Percentiles rank a stretch among this genome's conserved stretches.
Evolutionary conservation across 2,113 vertebrate genomes (phyloP).

Genomic region (Percina caprodes): DNA sequence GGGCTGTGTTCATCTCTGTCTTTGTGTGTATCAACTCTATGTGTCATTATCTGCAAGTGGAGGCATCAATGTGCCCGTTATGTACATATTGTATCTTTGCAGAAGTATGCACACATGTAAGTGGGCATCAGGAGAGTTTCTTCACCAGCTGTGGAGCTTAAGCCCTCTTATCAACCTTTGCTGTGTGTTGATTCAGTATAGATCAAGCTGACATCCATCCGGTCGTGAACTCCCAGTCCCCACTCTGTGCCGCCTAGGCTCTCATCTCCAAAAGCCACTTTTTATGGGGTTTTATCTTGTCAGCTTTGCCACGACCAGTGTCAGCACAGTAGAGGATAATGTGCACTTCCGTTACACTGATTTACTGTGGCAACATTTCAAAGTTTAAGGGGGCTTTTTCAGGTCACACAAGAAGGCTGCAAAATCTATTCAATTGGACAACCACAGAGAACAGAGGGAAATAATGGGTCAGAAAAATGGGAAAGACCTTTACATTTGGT

Average conservation of each 20-base stretch:
- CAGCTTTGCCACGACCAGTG: conserved; percentile 40
- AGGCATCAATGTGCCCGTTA: neutral
- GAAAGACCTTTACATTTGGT: conserved; percentile 3
- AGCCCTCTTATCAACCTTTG: conserved; percentile 56
- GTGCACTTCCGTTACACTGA: conserved; percentile 31
- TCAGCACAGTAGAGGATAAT: conserved; percentile 43
- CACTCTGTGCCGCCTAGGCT: conserved; percentile 16
- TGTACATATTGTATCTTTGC: conserved; percentile 5
- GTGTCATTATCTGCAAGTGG: conserved; percentile 23
- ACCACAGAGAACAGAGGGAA: neutral
- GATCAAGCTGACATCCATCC: conserved; percentile 63
- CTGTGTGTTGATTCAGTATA: conserved; percentile 47
- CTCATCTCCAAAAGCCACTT: conserved; percentile 37
- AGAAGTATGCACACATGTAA: conserved; percentile 31
- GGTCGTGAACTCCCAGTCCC: conserved; percentile 43
- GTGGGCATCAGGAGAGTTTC: conserved; percentile 44
- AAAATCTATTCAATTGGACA: conserved; percentile 7
- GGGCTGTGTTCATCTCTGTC: conserved; percentile 8
- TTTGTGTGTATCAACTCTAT: conserved; percentile 34
- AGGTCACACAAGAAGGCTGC: conserved; percentile 23
- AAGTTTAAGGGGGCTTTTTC: conserved; percentile 32
- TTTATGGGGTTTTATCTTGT: conserved; percentile 59
- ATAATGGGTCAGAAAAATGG: neutral
- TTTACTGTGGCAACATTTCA: conserved; percentile 49
- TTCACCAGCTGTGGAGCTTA: conserved; percentile 34